Evolutionary conservation across 2,888 invertebrate species (phyloP).

Genomic region (Apodemia zela): DNA sequence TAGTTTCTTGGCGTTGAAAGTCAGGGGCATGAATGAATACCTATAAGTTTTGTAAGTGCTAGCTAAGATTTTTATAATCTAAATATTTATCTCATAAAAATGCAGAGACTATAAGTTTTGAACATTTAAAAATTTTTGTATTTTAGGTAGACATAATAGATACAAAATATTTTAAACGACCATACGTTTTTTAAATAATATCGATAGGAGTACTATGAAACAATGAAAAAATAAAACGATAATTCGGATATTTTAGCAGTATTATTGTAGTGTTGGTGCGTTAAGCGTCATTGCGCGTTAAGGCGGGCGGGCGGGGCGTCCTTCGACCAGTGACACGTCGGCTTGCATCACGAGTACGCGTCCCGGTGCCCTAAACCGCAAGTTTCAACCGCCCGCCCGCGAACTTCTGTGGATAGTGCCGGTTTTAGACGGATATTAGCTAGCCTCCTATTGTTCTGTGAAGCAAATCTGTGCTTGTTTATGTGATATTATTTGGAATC

Average conservation of each 20-base stretch:
- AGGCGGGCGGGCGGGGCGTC: conserved; percentile 44
- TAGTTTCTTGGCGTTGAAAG: too few species aligned
- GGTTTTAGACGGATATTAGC: conserved; percentile 7
- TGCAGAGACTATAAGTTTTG: too few species aligned
- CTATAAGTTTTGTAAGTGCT: too few species aligned
- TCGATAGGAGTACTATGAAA: not conserved
- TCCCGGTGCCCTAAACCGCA: conserved; percentile 37
- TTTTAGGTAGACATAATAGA: too few species aligned
- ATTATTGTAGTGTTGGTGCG: conserved; percentile 42
- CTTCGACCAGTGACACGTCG: conserved; percentile 59
- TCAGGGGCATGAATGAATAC: too few species aligned
- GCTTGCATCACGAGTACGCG: conserved; percentile 61
- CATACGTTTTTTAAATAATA: too few species aligned
- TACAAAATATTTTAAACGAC: too few species aligned
- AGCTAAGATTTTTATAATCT: too few species aligned
- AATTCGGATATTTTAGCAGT: conserved; percentile 29
- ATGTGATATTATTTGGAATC: conserved; percentile 17
- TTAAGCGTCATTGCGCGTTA: conserved; percentile 46
- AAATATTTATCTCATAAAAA: too few species aligned
- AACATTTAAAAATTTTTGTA: too few species aligned
- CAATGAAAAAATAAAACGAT: not conserved
- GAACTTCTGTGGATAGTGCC: conserved; percentile 20
- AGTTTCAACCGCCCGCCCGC: conserved; percentile 40
- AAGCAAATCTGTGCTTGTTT: conserved; percentile 12
- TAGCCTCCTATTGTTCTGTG: not conserved